A percentile compares a stretch with the other conserved stretches of the same genome.
Evolutionary conservation across 2,888 invertebrate genomes (phyloP).

Genomic region (Agrenia bidenticulata): DNA sequence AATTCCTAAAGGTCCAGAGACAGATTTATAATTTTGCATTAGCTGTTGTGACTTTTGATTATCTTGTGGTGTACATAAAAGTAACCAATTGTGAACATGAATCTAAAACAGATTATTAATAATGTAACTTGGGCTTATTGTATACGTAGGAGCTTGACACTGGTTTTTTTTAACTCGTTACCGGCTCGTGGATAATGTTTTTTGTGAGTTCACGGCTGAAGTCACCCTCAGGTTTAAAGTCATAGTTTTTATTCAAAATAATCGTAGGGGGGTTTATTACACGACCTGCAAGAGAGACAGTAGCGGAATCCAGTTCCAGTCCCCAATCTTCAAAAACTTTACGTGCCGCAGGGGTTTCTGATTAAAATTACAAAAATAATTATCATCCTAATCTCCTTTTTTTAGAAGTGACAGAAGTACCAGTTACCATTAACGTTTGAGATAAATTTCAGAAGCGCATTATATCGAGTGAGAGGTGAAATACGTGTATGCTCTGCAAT

Average conservation of each 20-base stretch:
- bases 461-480: constrained; percentile 73
- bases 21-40: constrained; percentile 26
- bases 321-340: constrained; percentile 79
- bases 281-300: constrained; percentile 65
- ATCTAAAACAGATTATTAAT: constrained; percentile 23
- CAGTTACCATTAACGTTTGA: constrained; percentile 53
- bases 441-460: constrained; percentile 65
- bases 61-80: constrained; percentile 33
- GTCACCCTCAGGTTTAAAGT: constrained; percentile 23
- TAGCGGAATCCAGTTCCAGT: constrained; percentile 63
- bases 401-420: neutral
- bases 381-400: too few species aligned
- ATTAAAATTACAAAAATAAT: too few species aligned
- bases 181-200: constrained; percentile 37
- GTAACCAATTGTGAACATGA: constrained; percentile 24
- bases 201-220: constrained; percentile 36
- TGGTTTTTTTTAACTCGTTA: too few species aligned
- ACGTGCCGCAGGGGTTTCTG: constrained; percentile 58
- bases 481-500: constrained; percentile 76
- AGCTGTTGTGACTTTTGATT: constrained; percentile 24
- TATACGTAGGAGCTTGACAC: too few species aligned
- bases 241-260: constrained; percentile 21
- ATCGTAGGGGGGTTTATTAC: constrained; percentile 60
- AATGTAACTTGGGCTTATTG: too few species aligned
- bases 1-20: constrained; percentile 39